Evolutionary conservation across 2,888 invertebrate species (phyloP).

Genomic region (Automeris io): DNA sequence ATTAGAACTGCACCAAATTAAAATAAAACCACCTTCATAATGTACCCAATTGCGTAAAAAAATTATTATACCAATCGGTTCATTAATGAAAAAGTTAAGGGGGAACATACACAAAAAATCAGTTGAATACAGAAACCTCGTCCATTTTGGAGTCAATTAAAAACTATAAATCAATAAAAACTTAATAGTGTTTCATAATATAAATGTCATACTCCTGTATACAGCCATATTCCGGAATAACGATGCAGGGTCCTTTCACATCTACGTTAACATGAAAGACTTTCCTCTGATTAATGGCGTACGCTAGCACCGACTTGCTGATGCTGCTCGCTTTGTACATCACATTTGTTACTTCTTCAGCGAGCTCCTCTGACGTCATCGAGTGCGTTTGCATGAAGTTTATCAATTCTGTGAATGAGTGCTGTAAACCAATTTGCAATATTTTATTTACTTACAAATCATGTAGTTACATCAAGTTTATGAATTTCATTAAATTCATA

Average conservation of each 20-base stretch:
- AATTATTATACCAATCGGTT: no score
- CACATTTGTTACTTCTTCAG: slow-evolving; percentile 34
- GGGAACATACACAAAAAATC: no score
- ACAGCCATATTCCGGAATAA: slow-evolving; percentile 85
- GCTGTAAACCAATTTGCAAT: slow-evolving; percentile 65
- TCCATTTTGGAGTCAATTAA: no score
- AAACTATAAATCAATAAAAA: no score
- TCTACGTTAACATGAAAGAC: slow-evolving; percentile 84
- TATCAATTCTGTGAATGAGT: slow-evolving; percentile 82
- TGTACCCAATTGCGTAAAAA: no score
- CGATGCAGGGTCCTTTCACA: slow-evolving; percentile 84
- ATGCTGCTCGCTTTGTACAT: slow-evolving; percentile 46
- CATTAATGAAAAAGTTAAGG: no score
- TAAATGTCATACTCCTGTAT: slow-evolving; percentile 76
- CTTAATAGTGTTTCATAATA: background rate
- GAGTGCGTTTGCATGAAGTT: slow-evolving; percentile 81
- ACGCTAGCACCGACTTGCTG: slow-evolving; percentile 64
- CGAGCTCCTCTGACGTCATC: slow-evolving; percentile 58
- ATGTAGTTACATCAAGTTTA: no score
- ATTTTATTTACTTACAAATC: background rate
- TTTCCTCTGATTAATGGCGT: slow-evolving; percentile 71
- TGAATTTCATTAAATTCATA: no score
- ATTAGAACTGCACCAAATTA: no score
- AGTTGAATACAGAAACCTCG: no score
- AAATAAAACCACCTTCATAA: no score